Percentiles rank a stretch among this genome's conserved stretches.
Conservation (phyloP, 2,797 vertebrate species). For the Sebastes umbrosus region DNA sequence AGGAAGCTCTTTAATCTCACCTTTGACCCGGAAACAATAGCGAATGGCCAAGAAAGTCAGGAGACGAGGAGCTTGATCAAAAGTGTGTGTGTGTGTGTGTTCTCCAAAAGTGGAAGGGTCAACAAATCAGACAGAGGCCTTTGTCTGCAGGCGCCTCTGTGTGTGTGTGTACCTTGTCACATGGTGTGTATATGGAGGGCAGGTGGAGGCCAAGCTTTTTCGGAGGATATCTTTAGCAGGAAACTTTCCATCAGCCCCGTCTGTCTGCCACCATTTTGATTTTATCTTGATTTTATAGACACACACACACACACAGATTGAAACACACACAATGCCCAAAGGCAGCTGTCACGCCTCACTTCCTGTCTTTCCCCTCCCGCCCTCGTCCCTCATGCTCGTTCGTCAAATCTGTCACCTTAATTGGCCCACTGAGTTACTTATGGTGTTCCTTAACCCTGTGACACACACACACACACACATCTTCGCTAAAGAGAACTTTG, state of each 20-base stretch:
- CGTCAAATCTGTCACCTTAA: conserved; percentile 81
- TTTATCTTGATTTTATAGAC: conserved; percentile 74
- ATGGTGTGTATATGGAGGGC: conserved; percentile 41
- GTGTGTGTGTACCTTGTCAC: conserved; percentile 56
- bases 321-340: conserved; percentile 57
- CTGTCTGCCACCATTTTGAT: conserved; percentile 72
- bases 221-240: conserved; percentile 65
- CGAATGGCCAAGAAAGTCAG: conserved; percentile 14
- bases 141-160: conserved; percentile 60
- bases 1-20: conserved; percentile 68
- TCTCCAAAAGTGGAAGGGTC: conserved; percentile 53
- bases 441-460: conserved; percentile 37
- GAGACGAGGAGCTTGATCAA: conserved; percentile 34
- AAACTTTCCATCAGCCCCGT: conserved; percentile 78
- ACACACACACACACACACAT: not conserved
- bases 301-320: conserved; percentile 20
- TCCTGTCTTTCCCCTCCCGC: conserved; percentile 71
- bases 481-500: not conserved
- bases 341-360: conserved; percentile 81
- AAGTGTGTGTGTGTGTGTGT: conserved; percentile 30
- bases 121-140: conserved; percentile 68
- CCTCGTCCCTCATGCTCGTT: conserved; percentile 56
- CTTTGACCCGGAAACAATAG: conserved; percentile 68
- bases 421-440: conserved; percentile 74
- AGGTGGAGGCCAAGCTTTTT: conserved; percentile 63